These are phyloP conservation scores for Apostichopus parvimensis DNA, from an alignment of 35 echinoderm and acorn worm genomes.

Conservation along the genomic window DNA sequence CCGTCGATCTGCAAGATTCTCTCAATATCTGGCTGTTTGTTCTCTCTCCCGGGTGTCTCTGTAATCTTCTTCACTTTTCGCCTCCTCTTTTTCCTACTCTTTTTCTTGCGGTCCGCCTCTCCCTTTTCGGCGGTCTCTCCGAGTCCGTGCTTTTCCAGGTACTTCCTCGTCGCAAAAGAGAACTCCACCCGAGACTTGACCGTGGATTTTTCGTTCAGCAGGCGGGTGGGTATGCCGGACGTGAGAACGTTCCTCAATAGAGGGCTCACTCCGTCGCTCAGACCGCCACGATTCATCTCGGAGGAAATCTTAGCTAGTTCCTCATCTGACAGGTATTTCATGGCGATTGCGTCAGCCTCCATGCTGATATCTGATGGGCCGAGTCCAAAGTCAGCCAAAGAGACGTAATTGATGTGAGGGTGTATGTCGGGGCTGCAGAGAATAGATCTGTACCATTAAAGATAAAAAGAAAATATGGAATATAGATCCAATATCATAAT, in stretches of 20 bases:
- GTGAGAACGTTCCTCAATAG: conserved; percentile 66
- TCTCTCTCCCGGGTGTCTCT: not conserved
- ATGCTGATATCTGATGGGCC: conserved; percentile 79
- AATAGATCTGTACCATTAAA: not conserved
- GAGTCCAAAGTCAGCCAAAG: conserved; percentile 71
- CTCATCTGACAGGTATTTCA: conserved; percentile 95
- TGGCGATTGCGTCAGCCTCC: conserved; percentile 97
- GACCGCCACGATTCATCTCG: conserved; percentile 57
- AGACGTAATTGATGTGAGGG: conserved; percentile 89
- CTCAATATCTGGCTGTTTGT: not conserved
- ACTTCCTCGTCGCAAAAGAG: conserved; percentile 82
- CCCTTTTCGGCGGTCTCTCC: conserved; percentile 9
- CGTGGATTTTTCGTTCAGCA: conserved; percentile 25
- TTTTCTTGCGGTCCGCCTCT: not conserved
- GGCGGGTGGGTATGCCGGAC: not conserved
- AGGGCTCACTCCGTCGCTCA: conserved; percentile 57
- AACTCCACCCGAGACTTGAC: conserved; percentile 35
- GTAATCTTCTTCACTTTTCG: not conserved
- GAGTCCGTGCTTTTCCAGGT: conserved; percentile 92
- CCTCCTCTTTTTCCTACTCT: conserved; percentile 6
- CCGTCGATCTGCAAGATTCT: not conserved
- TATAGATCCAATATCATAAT: too few species aligned
- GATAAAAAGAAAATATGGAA: not conserved
- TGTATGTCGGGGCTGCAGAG: conserved; percentile 63
- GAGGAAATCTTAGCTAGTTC: conserved; percentile 80